These are phyloP conservation scores for Mythimna albipuncta DNA, from an alignment of 2,888 invertebrate genomes.

Conservation along the genomic window DNA sequence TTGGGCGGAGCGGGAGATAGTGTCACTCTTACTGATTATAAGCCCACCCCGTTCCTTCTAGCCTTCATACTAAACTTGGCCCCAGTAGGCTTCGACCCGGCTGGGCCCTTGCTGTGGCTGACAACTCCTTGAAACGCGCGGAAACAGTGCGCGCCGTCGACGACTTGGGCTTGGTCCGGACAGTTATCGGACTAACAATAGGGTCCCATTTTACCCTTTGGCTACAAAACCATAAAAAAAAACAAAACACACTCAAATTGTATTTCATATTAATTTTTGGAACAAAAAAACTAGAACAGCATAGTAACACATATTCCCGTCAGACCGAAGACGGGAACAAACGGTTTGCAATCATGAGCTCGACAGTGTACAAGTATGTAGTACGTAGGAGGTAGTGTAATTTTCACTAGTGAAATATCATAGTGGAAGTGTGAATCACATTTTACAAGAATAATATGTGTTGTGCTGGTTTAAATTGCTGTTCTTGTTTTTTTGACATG, in stretches of 20 bases:
- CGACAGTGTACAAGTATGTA: conserved; percentile 4
- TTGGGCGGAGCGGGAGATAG: no score
- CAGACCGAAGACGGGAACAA: conserved; percentile 46
- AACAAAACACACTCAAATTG: background rate
- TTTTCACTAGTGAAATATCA: conserved; percentile 47
- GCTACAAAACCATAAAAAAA: conserved; percentile 15
- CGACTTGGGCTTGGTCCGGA: no score
- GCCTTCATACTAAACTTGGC: no score
- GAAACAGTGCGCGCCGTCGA: no score
- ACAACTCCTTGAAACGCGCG: no score
- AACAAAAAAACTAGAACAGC: conserved; percentile 13
- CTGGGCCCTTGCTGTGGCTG: no score
- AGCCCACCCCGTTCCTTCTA: no score
- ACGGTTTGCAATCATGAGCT: conserved; percentile 42
- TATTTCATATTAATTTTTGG: conserved; percentile 17
- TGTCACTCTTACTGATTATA: no score
- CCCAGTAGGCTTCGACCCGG: no score
- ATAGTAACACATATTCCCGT: conserved; percentile 26
- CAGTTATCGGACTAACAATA: no score
- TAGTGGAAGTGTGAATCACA: conserved; percentile 14
- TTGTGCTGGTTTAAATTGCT: conserved; percentile 7
- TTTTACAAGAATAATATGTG: conserved; percentile 31
- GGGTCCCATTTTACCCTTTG: background rate
- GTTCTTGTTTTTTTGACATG: conserved; percentile 11
- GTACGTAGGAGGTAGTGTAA: conserved; percentile 31